Evolutionary conservation across 1,140 invertebrate species (phyloP).

Genomic region (Lepidostoma basale): DNA sequence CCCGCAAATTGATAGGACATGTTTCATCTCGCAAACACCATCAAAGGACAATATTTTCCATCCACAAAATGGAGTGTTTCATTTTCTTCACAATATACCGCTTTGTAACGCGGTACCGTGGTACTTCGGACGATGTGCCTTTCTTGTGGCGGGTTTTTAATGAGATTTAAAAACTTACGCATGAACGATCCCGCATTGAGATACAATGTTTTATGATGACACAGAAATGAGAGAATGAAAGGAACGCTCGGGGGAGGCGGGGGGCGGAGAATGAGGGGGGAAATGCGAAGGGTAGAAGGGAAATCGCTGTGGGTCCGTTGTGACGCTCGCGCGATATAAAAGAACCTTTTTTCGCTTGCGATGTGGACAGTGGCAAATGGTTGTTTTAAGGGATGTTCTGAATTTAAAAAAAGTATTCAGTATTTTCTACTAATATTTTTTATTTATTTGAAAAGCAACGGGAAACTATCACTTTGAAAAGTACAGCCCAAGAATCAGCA

Average conservation of each 20-base stretch:
- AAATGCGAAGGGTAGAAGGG: neutral
- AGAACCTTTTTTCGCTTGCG: constrained; percentile 8
- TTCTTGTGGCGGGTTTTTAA: constrained; percentile 42
- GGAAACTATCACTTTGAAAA: no score
- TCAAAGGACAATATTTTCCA: no score
- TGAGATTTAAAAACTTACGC: constrained; percentile 47
- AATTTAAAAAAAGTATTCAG: no score
- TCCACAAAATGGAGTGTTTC: neutral
- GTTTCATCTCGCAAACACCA: no score
- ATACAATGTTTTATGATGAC: constrained; percentile 38
- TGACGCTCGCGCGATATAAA: constrained; percentile 11
- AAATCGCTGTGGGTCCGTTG: neutral
- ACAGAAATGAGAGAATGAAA: constrained; percentile 15
- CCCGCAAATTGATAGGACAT: no score
- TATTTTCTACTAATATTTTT: no score
- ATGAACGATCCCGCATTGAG: constrained; percentile 25
- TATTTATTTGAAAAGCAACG: no score
- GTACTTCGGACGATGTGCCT: constrained; percentile 36
- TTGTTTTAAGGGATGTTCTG: no score
- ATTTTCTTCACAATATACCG: constrained; percentile 2
- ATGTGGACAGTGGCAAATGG: constrained; percentile 2
- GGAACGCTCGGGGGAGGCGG: no score
- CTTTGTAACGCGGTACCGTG: constrained; percentile 16
- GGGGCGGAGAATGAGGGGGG: neutral
- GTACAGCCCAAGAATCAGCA: no score